Percentiles rank a stretch among this genome's conserved stretches.
These are phyloP conservation scores for Brachyptera putata DNA, from an alignment of 2,888 invertebrate species.

Conservation along the genomic window DNA sequence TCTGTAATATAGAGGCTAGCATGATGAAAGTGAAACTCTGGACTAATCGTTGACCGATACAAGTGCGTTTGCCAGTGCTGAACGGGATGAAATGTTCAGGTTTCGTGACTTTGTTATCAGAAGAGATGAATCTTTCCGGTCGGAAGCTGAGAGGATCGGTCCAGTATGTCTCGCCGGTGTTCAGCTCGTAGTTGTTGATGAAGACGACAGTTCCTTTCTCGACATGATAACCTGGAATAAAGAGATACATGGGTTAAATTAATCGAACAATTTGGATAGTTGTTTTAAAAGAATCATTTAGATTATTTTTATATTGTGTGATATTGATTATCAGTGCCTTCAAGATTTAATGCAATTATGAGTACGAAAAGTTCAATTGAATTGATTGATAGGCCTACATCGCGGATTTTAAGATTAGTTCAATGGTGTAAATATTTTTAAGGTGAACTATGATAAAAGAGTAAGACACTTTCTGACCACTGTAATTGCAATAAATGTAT, in stretches of 20 bases:
- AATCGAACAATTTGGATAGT: too few species aligned
- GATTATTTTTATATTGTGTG: too few species aligned
- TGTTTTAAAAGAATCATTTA: too few species aligned
- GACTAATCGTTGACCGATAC: conserved; percentile 75
- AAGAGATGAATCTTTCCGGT: conserved; percentile 69
- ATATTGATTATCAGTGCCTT: too few species aligned
- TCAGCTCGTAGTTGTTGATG: conserved; percentile 78
- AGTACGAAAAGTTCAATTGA: too few species aligned
- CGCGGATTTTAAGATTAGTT: too few species aligned
- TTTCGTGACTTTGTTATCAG: conserved; percentile 48
- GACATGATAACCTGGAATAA: conserved; percentile 59
- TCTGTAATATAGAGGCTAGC: conserved; percentile 65
- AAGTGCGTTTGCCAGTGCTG: conserved; percentile 81
- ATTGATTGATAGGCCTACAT: too few species aligned
- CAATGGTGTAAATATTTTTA: too few species aligned
- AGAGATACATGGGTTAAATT: not conserved
- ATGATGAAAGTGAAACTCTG: conserved; percentile 71
- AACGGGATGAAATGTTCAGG: conserved; percentile 77
- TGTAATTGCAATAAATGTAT: too few species aligned
- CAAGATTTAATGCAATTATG: too few species aligned
- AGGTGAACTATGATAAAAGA: too few species aligned
- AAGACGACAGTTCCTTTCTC: conserved; percentile 76
- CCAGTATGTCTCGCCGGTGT: conserved; percentile 71
- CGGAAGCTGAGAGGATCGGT: conserved; percentile 64
- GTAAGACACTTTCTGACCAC: too few species aligned